Evolutionary conservation across 2,113 vertebrate species (phyloP).

Genomic region (Erythrolamprus reginae): DNA sequence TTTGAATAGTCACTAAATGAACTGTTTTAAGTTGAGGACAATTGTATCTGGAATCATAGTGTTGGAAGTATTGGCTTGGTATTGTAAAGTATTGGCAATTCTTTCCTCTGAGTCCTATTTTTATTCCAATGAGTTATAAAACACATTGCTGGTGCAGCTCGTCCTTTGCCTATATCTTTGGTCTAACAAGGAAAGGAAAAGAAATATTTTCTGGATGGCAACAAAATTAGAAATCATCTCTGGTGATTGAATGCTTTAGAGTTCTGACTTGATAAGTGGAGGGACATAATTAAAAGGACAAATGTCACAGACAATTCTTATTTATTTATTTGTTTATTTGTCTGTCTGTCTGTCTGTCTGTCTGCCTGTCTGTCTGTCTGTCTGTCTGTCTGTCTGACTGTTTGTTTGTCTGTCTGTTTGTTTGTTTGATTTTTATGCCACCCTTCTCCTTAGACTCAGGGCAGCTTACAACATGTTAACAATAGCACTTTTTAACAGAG

Average conservation of each 20-base stretch:
- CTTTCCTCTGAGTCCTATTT: not conserved
- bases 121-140: slow-evolving; percentile 8
- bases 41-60: not conserved
- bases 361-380: too few relatives aligned
- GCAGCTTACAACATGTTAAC: too few relatives aligned
- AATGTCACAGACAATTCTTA: not conserved
- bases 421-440: too few relatives aligned
- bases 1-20: too few relatives aligned
- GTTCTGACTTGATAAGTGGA: not conserved
- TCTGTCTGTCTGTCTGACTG: too few relatives aligned
- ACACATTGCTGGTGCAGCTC: not conserved
- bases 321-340: too few relatives aligned
- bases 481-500: too few relatives aligned
- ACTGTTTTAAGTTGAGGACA: too few relatives aligned
- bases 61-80: too few relatives aligned
- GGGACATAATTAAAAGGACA: not conserved
- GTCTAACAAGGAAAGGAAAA: not conserved
- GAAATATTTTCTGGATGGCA: not conserved
- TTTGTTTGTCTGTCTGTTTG: too few relatives aligned
- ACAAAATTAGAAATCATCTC: not conserved
- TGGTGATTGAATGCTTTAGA: not conserved
- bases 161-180: not conserved
- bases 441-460: too few relatives aligned
- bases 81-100: not conserved
- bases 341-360: too few relatives aligned